These are phyloP conservation scores for Phortica magna DNA, from an alignment of 2,888 invertebrate genomes.

Conservation along the genomic window DNA sequence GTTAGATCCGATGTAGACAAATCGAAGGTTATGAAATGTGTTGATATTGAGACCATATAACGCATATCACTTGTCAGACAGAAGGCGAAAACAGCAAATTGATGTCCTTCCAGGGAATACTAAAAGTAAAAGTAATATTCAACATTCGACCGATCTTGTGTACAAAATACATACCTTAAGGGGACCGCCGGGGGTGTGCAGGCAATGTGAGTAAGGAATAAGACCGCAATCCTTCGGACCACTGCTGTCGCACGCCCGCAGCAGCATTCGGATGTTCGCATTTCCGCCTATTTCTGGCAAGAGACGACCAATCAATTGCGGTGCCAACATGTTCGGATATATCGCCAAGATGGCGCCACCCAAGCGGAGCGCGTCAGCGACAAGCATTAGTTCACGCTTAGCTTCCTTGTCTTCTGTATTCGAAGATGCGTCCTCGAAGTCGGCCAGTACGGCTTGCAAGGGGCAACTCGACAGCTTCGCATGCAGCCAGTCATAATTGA, in stretches of 20 bases:
- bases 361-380: slow-evolving; percentile 94
- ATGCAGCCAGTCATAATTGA: slow-evolving; percentile 98
- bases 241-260: slow-evolving; percentile 93
- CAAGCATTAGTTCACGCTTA: slow-evolving; percentile 87
- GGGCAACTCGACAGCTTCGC: slow-evolving; percentile 97
- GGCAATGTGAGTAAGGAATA: slow-evolving; percentile 95
- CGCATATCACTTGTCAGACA: slow-evolving; percentile 92
- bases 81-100: slow-evolving; percentile 97
- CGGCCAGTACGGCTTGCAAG: slow-evolving; percentile 94
- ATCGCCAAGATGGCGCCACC: slow-evolving; percentile 95
- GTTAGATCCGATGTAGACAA: slow-evolving; percentile 96
- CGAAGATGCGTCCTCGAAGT: slow-evolving; percentile 94
- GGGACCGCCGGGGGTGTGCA: slow-evolving; percentile 99
- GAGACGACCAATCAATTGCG: slow-evolving; percentile 94
- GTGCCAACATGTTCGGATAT: slow-evolving; percentile 97
- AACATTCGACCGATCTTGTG: slow-evolving; percentile 35
- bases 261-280: slow-evolving; percentile 89
- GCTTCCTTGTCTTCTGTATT: slow-evolving; percentile 91
- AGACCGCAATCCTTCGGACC: slow-evolving; percentile 94
- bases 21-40: slow-evolving; percentile 98
- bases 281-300: slow-evolving; percentile 93
- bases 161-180: slow-evolving; percentile 84
- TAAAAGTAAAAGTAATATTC: slow-evolving; percentile 72
- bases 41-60: slow-evolving; percentile 97
- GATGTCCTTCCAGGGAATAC: slow-evolving; percentile 98